Conservation (phyloP, 2,113 vertebrate genomes). For the Glaucomys volans region DNA sequence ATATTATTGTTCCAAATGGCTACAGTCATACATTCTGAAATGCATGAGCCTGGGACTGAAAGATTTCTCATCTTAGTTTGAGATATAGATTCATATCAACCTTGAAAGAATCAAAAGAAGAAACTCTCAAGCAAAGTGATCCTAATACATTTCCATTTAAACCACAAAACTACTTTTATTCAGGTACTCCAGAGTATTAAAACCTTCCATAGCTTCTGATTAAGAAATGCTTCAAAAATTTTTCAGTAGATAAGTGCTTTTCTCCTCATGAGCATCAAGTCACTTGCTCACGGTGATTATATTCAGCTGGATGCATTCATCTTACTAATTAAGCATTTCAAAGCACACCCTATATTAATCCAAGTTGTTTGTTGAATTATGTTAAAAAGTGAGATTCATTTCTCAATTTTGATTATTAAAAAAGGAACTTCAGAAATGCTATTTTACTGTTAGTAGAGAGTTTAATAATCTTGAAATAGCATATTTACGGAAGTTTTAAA, state of each 20-base stretch:
- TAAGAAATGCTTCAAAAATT: constrained; percentile 59
- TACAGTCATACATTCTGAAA: constrained; percentile 63
- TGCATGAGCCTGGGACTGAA: constrained; percentile 6
- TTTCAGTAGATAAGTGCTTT: constrained; percentile 50
- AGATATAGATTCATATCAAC: constrained; percentile 57
- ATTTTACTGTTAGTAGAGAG: constrained; percentile 3
- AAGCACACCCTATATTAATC: neutral
- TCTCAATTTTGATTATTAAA: constrained; percentile 19
- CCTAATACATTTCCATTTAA: constrained; percentile 70
- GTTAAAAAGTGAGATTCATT: constrained; percentile 30
- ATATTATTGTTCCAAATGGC: neutral
- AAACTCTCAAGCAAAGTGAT: constrained; percentile 52
- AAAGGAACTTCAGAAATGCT: constrained; percentile 19
- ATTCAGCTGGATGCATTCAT: constrained; percentile 58
- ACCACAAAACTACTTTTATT: constrained; percentile 61
- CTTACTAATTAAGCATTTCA: constrained; percentile 69
- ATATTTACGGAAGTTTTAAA: constrained; percentile 42
- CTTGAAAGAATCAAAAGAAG: constrained; percentile 65
- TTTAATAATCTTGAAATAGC: neutral
- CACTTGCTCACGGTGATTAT: constrained; percentile 36
- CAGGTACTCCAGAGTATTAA: constrained; percentile 50
- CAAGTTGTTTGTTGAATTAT: constrained; percentile 44
- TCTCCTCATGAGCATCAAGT: constrained; percentile 42
- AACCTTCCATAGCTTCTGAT: constrained; percentile 57
- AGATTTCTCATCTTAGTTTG: constrained; percentile 62